Evolutionary conservation across 1,140 invertebrate species (phyloP), one percentile per base, ranked within the genome.

Genomic region (Philaenus spumarius): DNA sequence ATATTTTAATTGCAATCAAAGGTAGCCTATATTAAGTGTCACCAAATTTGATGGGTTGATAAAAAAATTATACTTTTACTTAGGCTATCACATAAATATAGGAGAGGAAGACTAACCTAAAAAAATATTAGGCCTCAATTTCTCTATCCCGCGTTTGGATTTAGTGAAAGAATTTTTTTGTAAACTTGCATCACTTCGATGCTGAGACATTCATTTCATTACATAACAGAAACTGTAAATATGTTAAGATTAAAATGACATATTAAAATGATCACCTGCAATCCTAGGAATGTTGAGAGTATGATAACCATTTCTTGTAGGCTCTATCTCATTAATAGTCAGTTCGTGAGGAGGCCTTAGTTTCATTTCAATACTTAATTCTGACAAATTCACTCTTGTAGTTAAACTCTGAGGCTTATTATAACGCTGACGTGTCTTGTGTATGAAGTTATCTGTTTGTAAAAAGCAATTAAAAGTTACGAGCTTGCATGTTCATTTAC

Each of bases 351-450:
- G 73, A 42, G 73, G 73, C 51, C 70, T 59, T 12, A 73, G 61
- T 48, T 69, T 69, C 9, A 75, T 62, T 64, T 75, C 73, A 40
- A 64, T 60, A 59, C 69, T 74, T 35, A 76, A 62, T 60, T 73
- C 69, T 22, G 70, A 61, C 15, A 76, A 61, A 64, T 76, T 74
- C 7, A 75, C 50, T 61, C 66, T 68, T 14, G 73, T 72, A 26
- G 67, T 70, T 23, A 75, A 59, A 14, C 67, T 68, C 45, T 73
- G 68, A 5, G 72, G 71, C 50, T 72, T 73, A 56, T 74, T 75
- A 59, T 75, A 76, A 26, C 67, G 64, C 37, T 73, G 68, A 54
- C 72, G 69, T 14, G 68, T 67, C 58, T 69, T 73, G 53, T 74
- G 69, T 14, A 76, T 67, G 37, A 67, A 66, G 57, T 66, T 69